phyloP scores from a whole-genome alignment of 2,888 invertebrate genomes.

The Cheilosia grossa region DNA sequence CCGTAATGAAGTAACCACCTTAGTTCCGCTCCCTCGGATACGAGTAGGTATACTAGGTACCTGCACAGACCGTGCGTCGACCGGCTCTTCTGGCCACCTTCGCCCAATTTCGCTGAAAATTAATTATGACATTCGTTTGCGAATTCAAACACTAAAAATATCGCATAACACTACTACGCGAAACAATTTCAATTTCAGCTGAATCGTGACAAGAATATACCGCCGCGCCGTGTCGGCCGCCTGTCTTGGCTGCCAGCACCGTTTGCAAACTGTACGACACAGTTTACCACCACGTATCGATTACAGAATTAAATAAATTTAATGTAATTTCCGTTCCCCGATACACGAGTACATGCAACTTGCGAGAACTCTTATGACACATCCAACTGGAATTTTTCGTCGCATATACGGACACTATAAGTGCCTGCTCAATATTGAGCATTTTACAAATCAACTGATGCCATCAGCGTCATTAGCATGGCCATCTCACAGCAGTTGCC shows the following conservation, averaged over 20 bases:
- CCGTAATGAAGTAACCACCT: slow-evolving; percentile 44
- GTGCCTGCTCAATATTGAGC: slow-evolving; percentile 26
- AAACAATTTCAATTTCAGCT: slow-evolving; percentile 67
- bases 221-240: neutral
- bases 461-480: slow-evolving; percentile 52
- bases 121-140: slow-evolving; percentile 70
- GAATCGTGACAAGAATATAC: slow-evolving; percentile 55
- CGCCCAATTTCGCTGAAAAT: slow-evolving; percentile 48
- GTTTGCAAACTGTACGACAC: too few relatives aligned
- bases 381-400: neutral
- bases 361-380: slow-evolving; percentile 3
- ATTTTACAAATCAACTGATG: slow-evolving; percentile 53
- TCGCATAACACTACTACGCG: slow-evolving; percentile 66
- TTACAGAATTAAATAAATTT: slow-evolving; percentile 51
- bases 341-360: neutral
- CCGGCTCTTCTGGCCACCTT: slow-evolving; percentile 7
- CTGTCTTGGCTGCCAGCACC: neutral
- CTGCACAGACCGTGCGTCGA: neutral
- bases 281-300: slow-evolving; percentile 33
- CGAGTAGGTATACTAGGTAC: neutral
- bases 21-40: slow-evolving; percentile 18
- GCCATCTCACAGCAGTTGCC: slow-evolving; percentile 46
- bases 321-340: slow-evolving; percentile 25
- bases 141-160: slow-evolving; percentile 57
- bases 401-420: slow-evolving; percentile 1